Conservation (phyloP, 2,113 vertebrate genomes). For the Ciconia boyciana region DNA sequence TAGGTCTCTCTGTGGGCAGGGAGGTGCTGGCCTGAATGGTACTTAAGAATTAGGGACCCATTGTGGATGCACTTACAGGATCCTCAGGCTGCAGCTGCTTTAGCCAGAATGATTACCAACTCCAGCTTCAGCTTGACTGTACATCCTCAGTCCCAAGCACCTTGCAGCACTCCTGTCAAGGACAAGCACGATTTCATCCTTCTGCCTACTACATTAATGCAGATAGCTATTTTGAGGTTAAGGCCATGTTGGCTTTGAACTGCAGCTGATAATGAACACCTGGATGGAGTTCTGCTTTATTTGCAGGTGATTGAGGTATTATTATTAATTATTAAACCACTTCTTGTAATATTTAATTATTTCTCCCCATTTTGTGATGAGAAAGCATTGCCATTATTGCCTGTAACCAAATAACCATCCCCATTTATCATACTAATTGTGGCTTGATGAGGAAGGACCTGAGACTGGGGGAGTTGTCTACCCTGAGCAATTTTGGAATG, state of each 20-base stretch:
- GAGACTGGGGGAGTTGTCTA: constrained; percentile 62
- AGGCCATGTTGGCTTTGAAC: not conserved
- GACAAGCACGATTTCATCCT: not conserved
- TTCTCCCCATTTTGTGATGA: constrained; percentile 60
- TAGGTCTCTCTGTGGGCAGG: not conserved
- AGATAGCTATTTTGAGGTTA: constrained; percentile 9
- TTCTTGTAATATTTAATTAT: constrained; percentile 50
- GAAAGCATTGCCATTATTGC: constrained; percentile 60
- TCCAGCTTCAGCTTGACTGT: not conserved
- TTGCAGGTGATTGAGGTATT: not conserved
- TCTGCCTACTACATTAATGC: constrained; percentile 1
- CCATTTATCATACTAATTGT: constrained; percentile 78
- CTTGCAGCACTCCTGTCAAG: constrained; percentile 27
- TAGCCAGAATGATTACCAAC: not conserved
- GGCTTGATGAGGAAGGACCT: constrained; percentile 73
- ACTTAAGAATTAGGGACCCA: not conserved
- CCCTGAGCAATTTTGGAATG: constrained; percentile 56
- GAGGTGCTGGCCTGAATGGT: not conserved
- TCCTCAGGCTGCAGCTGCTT: not conserved
- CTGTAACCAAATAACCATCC: constrained; percentile 58
- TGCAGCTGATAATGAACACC: not conserved
- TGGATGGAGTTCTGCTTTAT: constrained; percentile 9
- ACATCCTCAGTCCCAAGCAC: not conserved
- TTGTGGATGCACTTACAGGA: not conserved
- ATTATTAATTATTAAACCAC: constrained; percentile 48